phyloP scores from a whole-genome alignment of 1,140 invertebrate species.

The Drosophila teissieri region DNA sequence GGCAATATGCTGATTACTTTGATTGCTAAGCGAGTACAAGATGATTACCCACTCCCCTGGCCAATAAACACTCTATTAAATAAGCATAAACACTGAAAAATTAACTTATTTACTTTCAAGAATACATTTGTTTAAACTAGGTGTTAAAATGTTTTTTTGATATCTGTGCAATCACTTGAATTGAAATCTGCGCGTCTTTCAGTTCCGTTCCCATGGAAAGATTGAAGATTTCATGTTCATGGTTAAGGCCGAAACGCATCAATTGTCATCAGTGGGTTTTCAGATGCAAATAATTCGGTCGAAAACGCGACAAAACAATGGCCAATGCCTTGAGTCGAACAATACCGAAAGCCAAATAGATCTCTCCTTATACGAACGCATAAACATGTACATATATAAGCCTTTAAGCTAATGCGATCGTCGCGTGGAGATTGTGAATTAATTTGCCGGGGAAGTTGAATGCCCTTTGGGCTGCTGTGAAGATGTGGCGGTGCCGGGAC shows the following conservation, averaged over 20 bases:
- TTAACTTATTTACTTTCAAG: too few relatives aligned
- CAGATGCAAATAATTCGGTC: conserved; percentile 46
- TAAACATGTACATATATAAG: conserved; percentile 3
- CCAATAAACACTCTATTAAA: conserved; percentile 43
- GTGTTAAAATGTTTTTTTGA: too few relatives aligned
- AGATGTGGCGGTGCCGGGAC: conserved; percentile 7
- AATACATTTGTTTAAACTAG: too few relatives aligned
- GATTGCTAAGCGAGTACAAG: conserved; percentile 28
- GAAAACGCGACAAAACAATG: conserved; percentile 12
- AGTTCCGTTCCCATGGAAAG: conserved; percentile 29
- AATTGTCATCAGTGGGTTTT: conserved; percentile 29
- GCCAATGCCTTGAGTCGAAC: conserved; percentile 40
- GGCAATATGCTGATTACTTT: conserved; percentile 52
- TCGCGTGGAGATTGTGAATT: conserved; percentile 16
- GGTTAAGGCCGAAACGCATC: conserved; percentile 51
- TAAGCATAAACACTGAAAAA: background rate
- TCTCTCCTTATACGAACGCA: conserved; percentile 18
- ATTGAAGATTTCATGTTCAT: conserved; percentile 48
- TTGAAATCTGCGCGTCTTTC: conserved; percentile 3
- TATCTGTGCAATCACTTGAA: background rate
- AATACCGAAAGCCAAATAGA: conserved; percentile 32
- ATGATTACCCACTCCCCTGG: conserved; percentile 1
- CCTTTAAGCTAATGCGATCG: conserved; percentile 30
- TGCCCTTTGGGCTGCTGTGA: conserved; percentile 47
- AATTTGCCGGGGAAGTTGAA: conserved; percentile 64